A percentile compares a stretch with the other conserved stretches of the same genome.
These are phyloP conservation scores for Cyclophora punctaria DNA, from an alignment of 2,888 invertebrate genomes.

Conservation along the genomic window DNA sequence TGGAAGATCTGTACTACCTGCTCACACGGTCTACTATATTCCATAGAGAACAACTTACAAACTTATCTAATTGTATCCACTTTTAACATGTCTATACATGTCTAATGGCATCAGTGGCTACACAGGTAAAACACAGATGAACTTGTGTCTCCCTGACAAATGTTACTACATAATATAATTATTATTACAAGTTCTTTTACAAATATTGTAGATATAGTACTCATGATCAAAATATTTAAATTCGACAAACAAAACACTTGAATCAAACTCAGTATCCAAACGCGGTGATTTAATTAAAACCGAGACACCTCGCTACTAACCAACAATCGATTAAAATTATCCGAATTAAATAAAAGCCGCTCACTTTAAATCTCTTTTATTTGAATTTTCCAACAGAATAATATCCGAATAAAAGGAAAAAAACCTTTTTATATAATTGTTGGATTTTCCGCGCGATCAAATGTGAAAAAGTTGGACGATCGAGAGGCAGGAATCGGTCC, in stretches of 20 bases:
- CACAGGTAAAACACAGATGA: too few relatives aligned
- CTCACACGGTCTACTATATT: too few relatives aligned
- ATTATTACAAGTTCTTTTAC: too few relatives aligned
- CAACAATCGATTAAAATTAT: constrained; percentile 18
- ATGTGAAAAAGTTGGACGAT: constrained; percentile 32
- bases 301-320: background rate
- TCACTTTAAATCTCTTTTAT: constrained; percentile 14
- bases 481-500: constrained; percentile 29
- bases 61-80: too few relatives aligned
- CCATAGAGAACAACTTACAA: too few relatives aligned
- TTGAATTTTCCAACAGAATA: constrained; percentile 15
- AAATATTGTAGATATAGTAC: too few relatives aligned
- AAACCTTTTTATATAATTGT: constrained; percentile 40
- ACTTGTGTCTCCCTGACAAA: too few relatives aligned
- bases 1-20: too few relatives aligned
- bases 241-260: background rate
- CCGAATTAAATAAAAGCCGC: constrained; percentile 17
- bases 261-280: background rate
- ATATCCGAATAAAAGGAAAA: constrained; percentile 5
- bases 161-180: too few relatives aligned
- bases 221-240: background rate
- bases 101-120: too few relatives aligned
- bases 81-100: too few relatives aligned
- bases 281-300: background rate
- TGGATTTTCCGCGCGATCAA: constrained; percentile 36